These are phyloP conservation scores for Caenorhabditis macrosperma DNA, from an alignment of 2,888 invertebrate species.

Conservation along the genomic window DNA sequence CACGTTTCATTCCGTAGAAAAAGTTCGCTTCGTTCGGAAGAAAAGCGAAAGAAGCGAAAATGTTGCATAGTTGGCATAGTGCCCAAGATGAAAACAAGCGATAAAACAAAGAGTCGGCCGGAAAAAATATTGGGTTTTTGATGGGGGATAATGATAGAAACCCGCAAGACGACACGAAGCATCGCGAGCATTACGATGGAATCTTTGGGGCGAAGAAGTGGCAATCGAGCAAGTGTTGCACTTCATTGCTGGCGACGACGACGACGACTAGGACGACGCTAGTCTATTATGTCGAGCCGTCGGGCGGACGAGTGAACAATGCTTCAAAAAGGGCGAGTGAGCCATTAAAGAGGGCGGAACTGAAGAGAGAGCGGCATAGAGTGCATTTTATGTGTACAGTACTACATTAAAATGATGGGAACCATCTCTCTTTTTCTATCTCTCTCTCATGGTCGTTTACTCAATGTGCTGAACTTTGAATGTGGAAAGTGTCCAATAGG, in stretches of 20 bases:
- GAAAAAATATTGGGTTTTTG: constrained; percentile 29
- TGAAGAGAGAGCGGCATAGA: not conserved
- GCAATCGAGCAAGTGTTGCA: constrained; percentile 34
- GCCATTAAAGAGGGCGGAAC: constrained; percentile 29
- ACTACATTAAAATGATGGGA: not conserved
- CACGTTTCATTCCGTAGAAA: constrained; percentile 3
- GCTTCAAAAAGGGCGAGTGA: constrained; percentile 45
- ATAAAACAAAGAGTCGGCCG: constrained; percentile 27
- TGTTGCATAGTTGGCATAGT: constrained; percentile 18
- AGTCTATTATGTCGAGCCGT: constrained; percentile 52
- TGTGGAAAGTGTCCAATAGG: not conserved
- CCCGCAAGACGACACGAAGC: not conserved
- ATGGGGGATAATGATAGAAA: constrained; percentile 37
- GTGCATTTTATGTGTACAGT: not conserved
- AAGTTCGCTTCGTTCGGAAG: constrained; percentile 18
- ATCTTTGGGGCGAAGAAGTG: constrained; percentile 1
- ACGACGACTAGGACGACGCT: not conserved
- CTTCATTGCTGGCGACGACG: constrained; percentile 6
- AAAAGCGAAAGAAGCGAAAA: constrained; percentile 22
- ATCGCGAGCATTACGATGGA: constrained; percentile 1
- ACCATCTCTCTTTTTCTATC: too few relatives aligned
- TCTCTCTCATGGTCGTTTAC: not conserved
- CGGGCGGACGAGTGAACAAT: constrained; percentile 32
- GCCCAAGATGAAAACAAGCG: constrained; percentile 41
- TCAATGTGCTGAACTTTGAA: too few relatives aligned